Base-by-base conservation (phyloP, 2,797 vertebrate species). In the Centroberyx gerrardi region DNA sequence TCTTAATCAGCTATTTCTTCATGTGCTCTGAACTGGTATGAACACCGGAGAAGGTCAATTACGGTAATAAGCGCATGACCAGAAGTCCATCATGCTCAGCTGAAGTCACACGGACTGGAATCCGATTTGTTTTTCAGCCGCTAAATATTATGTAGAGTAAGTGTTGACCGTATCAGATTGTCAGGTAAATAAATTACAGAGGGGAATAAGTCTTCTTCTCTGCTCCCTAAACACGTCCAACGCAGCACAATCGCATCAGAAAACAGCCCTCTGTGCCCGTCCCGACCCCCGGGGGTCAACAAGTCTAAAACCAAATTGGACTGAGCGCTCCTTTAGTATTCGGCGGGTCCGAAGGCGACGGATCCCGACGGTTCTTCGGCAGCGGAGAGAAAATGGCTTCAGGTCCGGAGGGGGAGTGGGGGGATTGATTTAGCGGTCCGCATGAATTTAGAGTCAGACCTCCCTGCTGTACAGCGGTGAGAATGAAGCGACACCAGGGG, bases 311-410 rank as follows among this genome's bases (percentile, higher is more conserved):
- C 31, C 62, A 71, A 33, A 68, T 49, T 36, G 51, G 33, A 73
- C 49, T 36, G 18, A 67, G 72, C 61, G 52, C 49, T 56, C 78
- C 46, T n/a, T n/a, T n/a, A n/a, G n/a, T 33, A 31, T 42, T 68
- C 62, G 13, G 56, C 49, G 15, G 36, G n/a, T n/a, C 42, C 17
- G 62, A 53, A 79, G 58, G 58, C 65, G 49, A 8, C 51, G 5
- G 18, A 53, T n/a, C n/a, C n/a, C 31, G 58, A 2, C 14, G 75
- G 63, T 82, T 67, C 55, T 75, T 68, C 46, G 14, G 76, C 42
- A 8, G 55, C 75, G 59, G 75, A 14, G 62, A 61, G 69, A 51
- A 71, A 73, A 81, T 63, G 28, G 27, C 67, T 74, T 36, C 0
- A 17, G 48, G 71, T 84, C 66, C 2, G 4, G 14, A 58, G 22